phyloP scores from a whole-genome alignment of 2,888 invertebrate genomes.

The Pristionchus maxplancki region DNA sequence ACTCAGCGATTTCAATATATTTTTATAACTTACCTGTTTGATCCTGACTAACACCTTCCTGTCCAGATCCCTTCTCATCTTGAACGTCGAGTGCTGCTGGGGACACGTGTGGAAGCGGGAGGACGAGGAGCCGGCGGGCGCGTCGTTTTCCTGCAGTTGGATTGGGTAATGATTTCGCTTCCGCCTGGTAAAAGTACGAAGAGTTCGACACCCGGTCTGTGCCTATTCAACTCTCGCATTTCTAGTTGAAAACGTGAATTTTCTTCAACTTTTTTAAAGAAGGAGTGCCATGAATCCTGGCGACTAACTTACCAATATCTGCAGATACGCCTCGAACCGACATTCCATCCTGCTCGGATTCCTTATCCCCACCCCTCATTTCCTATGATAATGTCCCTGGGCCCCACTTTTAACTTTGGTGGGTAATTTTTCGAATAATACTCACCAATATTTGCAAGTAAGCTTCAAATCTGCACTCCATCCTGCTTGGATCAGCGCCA shows the following conservation, averaged over 20 bases:
- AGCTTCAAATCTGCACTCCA: conserved; percentile 90
- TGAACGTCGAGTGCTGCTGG: conserved; percentile 80
- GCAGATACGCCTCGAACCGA: conserved; percentile 91
- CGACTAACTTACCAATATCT: conserved; percentile 84
- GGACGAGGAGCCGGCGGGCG: conserved; percentile 80
- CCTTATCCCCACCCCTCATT: background rate
- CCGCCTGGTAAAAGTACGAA: no score
- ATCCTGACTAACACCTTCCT: conserved; percentile 90
- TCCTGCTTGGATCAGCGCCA: conserved; percentile 53
- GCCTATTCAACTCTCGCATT: no score
- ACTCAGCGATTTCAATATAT: no score
- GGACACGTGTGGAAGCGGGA: conserved; percentile 79
- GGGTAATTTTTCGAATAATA: no score
- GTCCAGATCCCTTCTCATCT: conserved; percentile 88
- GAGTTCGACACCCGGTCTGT: no score
- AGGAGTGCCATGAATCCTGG: no score
- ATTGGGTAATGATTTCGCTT: background rate
- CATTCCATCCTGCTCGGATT: conserved; percentile 81
- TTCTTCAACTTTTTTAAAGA: no score
- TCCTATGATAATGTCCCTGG: no score
- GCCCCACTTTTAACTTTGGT: no score
- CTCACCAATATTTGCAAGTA: conserved; percentile 87
- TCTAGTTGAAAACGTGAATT: no score
- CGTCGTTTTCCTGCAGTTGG: conserved; percentile 86
- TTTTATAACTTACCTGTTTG: conserved; percentile 80